phyloP scores from a whole-genome alignment of 2,888 invertebrate genomes.

The Oligia fasciuncula region DNA sequence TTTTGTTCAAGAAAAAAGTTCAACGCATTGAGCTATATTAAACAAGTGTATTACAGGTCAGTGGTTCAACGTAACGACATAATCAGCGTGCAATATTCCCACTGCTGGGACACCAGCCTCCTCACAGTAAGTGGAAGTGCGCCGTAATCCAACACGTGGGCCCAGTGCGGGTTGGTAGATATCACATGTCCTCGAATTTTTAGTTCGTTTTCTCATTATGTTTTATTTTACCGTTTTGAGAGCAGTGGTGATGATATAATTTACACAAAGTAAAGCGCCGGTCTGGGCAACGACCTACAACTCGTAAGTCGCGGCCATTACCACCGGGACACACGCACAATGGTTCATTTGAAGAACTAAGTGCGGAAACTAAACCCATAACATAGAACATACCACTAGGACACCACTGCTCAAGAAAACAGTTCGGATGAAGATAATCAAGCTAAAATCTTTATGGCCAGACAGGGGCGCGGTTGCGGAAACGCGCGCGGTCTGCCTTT shows the following conservation, averaged over 20 bases:
- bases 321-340: not conserved
- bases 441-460: too few relatives aligned
- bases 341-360: too few relatives aligned
- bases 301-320: not conserved
- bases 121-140: not conserved
- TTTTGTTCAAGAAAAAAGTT: not conserved
- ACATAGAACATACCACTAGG: not conserved
- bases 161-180: not conserved
- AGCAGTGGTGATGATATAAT: not conserved
- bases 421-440: not conserved
- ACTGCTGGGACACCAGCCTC: not conserved
- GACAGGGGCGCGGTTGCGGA: too few relatives aligned
- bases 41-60: too few relatives aligned
- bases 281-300: not conserved
- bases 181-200: not conserved
- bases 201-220: not conserved
- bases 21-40: too few relatives aligned
- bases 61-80: not conserved
- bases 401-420: not conserved
- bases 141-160: not conserved
- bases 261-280: not conserved
- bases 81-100: not conserved
- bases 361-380: too few relatives aligned
- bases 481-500: too few relatives aligned
- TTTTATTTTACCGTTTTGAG: not conserved